Evolutionary conservation across 2,797 vertebrate genomes (phyloP).

Genomic region (Hemibagrus guttatus): DNA sequence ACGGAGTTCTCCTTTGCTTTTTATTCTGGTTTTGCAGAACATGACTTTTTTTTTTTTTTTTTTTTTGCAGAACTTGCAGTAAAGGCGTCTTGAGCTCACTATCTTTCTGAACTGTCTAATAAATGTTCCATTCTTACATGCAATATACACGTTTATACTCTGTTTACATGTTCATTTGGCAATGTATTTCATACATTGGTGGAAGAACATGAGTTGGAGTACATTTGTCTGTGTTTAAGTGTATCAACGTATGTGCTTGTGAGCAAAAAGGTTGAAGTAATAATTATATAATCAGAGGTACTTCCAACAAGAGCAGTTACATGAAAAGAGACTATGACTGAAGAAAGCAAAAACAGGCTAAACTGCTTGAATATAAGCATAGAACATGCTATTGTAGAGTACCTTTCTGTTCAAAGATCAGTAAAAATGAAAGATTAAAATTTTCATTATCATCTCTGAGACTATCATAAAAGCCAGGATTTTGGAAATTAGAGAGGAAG

Average conservation of each 20-base stretch:
- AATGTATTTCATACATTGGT: neutral
- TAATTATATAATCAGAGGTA: constrained; percentile 15
- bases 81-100: neutral
- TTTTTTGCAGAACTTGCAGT: neutral
- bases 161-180: neutral
- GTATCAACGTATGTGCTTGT: neutral
- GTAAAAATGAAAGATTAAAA: neutral
- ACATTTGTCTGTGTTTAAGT: neutral
- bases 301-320: constrained; percentile 1
- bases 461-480: neutral
- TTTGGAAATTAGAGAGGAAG: neutral
- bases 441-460: neutral
- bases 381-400: neutral
- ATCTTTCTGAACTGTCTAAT: neutral
- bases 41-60: no score
- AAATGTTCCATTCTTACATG: neutral
- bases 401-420: neutral
- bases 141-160: neutral
- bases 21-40: neutral
- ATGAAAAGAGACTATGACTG: neutral
- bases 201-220: neutral
- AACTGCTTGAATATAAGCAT: neutral
- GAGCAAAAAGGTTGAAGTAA: constrained; percentile 3
- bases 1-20: neutral
- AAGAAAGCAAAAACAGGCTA: neutral